phyloP scores from a whole-genome alignment of 2,113 vertebrate species.

The Eudyptes chrysolophus region DNA sequence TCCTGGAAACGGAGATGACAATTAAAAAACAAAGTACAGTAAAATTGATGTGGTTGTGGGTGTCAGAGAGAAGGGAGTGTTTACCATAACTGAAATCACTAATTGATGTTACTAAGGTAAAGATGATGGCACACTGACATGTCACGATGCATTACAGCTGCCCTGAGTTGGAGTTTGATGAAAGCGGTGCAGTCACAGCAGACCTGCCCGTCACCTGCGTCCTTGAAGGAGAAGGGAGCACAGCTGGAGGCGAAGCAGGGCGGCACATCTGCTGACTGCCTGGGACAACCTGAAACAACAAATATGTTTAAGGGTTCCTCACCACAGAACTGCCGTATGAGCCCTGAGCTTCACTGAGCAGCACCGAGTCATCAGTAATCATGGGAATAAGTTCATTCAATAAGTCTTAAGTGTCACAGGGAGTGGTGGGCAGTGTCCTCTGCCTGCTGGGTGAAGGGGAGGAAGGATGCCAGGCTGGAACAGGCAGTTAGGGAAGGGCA shows the following conservation, averaged over 20 bases:
- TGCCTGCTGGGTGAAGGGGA: neutral
- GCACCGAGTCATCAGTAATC: neutral
- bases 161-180: neutral
- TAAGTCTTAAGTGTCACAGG: neutral
- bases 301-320: neutral
- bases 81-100: neutral
- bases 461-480: neutral
- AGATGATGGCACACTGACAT: neutral
- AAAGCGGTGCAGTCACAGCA: accelerated
- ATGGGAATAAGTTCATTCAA: neutral
- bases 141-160: neutral
- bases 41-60: neutral
- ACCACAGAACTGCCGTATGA: neutral
- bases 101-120: neutral
- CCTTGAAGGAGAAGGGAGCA: neutral
- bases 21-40: neutral
- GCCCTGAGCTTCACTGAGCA: neutral
- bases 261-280: neutral
- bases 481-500: neutral
- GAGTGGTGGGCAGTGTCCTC: neutral
- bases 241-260: neutral
- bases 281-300: neutral
- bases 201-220: neutral
- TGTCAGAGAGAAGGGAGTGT: neutral
- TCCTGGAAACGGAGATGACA: neutral